These are phyloP conservation scores for Pachydiplax longipennis DNA, from an alignment of 2,888 invertebrate species.

Conservation along the genomic window DNA sequence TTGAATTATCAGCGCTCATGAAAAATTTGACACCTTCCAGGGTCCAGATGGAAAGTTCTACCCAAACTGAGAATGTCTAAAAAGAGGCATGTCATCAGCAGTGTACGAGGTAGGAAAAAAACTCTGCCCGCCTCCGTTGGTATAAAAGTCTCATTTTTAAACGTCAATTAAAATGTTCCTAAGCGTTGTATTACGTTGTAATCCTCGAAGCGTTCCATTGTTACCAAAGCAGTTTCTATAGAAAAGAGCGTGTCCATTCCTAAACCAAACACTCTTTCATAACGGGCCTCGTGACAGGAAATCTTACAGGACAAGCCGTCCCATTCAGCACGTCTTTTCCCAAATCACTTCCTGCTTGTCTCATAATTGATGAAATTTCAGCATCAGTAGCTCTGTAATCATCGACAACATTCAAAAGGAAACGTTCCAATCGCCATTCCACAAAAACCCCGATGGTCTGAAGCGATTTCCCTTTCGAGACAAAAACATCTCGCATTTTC, in stretches of 20 bases:
- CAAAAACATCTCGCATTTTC: not conserved
- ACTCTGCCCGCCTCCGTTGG: no score
- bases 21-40: no score
- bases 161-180: no score
- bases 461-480: slow-evolving; percentile 11
- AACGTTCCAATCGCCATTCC: not conserved
- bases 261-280: not conserved
- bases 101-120: no score
- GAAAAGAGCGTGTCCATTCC: not conserved
- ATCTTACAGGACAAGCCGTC: not conserved
- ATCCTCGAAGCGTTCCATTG: not conserved
- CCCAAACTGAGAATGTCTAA: no score
- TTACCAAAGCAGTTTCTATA: not conserved
- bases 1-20: no score
- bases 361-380: not conserved
- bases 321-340: not conserved
- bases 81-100: no score
- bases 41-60: no score
- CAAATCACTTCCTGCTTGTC: not conserved
- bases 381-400: not conserved
- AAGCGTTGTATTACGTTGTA: no score
- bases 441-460: not conserved
- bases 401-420: not conserved
- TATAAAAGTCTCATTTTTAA: no score
- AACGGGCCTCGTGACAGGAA: not conserved